A percentile compares a stretch with the other conserved stretches of the same genome.
These are phyloP conservation scores for Eupristina koningsbergeri DNA, from an alignment of 1,140 invertebrate species.

Conservation along the genomic window DNA sequence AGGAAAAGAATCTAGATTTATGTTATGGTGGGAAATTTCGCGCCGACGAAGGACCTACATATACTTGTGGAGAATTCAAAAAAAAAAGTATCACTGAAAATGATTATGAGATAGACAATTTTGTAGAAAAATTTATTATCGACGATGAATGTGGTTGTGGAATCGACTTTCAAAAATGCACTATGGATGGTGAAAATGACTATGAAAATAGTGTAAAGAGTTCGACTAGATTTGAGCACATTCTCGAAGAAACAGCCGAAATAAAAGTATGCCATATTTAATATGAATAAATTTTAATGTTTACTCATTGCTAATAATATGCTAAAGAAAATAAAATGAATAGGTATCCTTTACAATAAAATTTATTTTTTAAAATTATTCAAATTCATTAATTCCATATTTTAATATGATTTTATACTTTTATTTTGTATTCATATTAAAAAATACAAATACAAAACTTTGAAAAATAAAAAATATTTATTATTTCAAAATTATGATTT, in stretches of 20 bases:
- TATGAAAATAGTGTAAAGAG: neutral
- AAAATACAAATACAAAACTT: no score
- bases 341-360: neutral
- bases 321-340: neutral
- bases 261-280: neutral
- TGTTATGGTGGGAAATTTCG: conserved; percentile 60
- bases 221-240: no score
- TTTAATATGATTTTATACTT: no score
- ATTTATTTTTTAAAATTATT: neutral
- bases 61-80: conserved; percentile 55
- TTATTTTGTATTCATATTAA: no score
- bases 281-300: neutral
- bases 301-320: neutral
- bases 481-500: no score
- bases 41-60: conserved; percentile 46
- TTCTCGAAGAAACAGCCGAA: no score
- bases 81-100: conserved; percentile 53
- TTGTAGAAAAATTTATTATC: neutral
- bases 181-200: neutral
- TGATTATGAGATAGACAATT: conserved; percentile 37
- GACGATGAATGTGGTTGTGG: neutral
- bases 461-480: no score
- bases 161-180: neutral
- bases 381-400: no score
- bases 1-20: conserved; percentile 53